These are phyloP conservation scores for Cryptoblepharus egeriae DNA, from an alignment of 2,797 vertebrate species.

Conservation along the genomic window DNA sequence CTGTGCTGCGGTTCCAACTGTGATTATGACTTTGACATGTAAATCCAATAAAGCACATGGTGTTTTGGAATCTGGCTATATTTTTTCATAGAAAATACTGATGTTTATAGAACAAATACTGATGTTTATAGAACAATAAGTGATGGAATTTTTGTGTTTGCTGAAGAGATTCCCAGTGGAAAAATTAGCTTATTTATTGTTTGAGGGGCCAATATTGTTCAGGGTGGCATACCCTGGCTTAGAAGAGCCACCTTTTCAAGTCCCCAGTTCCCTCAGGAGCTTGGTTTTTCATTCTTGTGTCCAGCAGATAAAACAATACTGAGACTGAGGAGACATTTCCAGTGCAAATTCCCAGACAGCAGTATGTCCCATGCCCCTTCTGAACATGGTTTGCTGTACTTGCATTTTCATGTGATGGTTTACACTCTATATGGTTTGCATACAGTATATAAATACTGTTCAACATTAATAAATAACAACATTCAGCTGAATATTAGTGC, in stretches of 20 bases:
- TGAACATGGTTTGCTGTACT: background rate
- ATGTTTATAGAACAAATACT: background rate
- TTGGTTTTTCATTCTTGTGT: background rate
- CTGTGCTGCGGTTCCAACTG: background rate
- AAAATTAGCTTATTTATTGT: background rate
- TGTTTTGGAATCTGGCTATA: background rate
- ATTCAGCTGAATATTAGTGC: no score
- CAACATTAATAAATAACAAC: no score
- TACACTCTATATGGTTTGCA: no score
- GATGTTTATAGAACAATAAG: background rate
- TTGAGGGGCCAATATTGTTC: background rate
- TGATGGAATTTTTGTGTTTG: background rate
- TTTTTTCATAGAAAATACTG: background rate
- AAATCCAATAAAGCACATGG: background rate
- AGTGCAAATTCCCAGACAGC: background rate
- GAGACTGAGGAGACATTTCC: no score
- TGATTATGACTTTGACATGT: background rate
- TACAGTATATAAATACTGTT: no score
- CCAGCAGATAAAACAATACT: background rate
- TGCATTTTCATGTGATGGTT: background rate
- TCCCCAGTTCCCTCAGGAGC: background rate
- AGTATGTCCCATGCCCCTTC: no score
- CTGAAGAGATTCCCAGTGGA: background rate
- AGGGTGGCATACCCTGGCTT: background rate
- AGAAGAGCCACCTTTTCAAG: background rate